Conservation (phyloP, 2,888 invertebrate species). For the Hoplodrina ambigua region DNA sequence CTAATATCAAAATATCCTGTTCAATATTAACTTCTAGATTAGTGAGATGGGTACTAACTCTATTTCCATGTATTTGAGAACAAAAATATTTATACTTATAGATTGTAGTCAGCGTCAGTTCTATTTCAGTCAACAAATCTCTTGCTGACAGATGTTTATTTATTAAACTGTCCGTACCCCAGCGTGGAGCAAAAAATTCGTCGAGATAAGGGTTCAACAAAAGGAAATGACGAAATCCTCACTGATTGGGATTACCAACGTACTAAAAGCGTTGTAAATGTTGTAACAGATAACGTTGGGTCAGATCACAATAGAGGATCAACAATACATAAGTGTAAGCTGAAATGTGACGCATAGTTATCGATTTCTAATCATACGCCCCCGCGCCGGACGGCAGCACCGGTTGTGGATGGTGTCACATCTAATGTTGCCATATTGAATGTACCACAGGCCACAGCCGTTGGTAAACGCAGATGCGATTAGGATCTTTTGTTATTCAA, state of each 20-base stretch:
- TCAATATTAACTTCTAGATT: conserved; percentile 24
- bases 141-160: conserved; percentile 70
- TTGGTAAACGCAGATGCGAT: conserved; percentile 59
- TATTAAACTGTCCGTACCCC: conserved; percentile 66
- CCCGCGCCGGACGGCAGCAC: conserved; percentile 67
- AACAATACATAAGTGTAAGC: conserved; percentile 79
- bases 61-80: conserved; percentile 17
- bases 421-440: conserved; percentile 63
- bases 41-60: neutral
- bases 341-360: conserved; percentile 85
- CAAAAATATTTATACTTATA: conserved; percentile 7
- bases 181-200: conserved; percentile 69
- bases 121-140: conserved; percentile 64
- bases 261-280: conserved; percentile 73
- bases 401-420: conserved; percentile 64
- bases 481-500: conserved; percentile 59
- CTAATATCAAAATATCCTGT: conserved; percentile 21
- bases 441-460: conserved; percentile 38
- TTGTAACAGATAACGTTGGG: conserved; percentile 79
- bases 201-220: conserved; percentile 71
- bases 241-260: conserved; percentile 83
- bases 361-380: conserved; percentile 88
- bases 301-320: conserved; percentile 79
- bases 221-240: conserved; percentile 81
- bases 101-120: conserved; percentile 34